phyloP scores from a whole-genome alignment of 2,888 invertebrate species.

The Spisula solida region DNA sequence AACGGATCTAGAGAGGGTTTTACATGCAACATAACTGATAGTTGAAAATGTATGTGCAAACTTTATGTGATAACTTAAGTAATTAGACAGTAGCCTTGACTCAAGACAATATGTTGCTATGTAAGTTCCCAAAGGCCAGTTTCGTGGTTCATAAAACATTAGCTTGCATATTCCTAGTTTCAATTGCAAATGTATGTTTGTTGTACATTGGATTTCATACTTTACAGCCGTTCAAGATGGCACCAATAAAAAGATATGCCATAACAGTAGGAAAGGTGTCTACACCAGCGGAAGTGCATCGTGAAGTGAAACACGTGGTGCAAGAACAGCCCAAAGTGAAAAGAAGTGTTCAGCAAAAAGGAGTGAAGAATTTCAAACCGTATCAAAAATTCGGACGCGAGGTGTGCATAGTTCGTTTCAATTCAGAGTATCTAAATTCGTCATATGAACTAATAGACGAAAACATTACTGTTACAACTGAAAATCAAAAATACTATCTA shows the following conservation, averaged over 20 bases:
- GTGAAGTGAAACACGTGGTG: not conserved
- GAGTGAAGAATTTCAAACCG: not conserved
- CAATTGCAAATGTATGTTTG: not conserved
- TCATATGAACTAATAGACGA: conserved; percentile 20
- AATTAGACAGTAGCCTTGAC: not conserved
- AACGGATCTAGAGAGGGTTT: not conserved
- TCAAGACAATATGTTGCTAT: not conserved
- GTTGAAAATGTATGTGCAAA: too few relatives aligned
- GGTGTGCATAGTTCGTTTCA: conserved; percentile 27
- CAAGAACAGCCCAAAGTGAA: not conserved
- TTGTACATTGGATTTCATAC: not conserved
- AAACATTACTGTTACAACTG: conserved; percentile 6
- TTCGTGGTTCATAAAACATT: not conserved
- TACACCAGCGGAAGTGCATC: not conserved
- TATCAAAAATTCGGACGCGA: conserved; percentile 39
- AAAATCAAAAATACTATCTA: conserved; percentile 31
- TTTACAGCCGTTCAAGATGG: not conserved
- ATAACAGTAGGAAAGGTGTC: not conserved
- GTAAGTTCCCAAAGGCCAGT: not conserved
- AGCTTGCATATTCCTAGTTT: not conserved
- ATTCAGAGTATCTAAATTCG: not conserved
- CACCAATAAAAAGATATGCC: not conserved
- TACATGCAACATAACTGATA: not conserved
- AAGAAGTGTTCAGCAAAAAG: not conserved
- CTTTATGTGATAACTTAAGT: not conserved